Evolutionary conservation across 2,888 invertebrate species (phyloP).

Genomic region (Temnothorax unifasciatus): DNA sequence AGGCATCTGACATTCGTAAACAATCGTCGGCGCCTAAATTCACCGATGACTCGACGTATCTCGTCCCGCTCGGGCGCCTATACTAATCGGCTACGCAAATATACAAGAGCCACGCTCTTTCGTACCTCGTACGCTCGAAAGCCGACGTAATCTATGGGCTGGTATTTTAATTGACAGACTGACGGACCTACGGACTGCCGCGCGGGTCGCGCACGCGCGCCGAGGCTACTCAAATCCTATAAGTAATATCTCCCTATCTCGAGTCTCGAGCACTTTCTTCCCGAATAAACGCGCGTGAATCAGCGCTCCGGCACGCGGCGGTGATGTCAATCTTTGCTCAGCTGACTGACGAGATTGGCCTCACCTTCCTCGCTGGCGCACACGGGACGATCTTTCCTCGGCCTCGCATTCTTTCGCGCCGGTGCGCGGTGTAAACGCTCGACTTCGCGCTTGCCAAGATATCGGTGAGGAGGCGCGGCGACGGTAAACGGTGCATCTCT

Average conservation of each 20-base stretch:
- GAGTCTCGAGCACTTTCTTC: conserved; percentile 69
- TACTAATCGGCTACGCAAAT: conserved; percentile 49
- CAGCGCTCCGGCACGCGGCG: conserved; percentile 72
- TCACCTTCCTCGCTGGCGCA: conserved; percentile 63
- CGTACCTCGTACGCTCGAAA: not conserved
- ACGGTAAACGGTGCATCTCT: conserved; percentile 27
- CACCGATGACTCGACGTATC: conserved; percentile 41
- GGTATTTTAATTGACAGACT: conserved; percentile 61
- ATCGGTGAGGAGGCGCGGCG: conserved; percentile 18
- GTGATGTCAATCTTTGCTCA: conserved; percentile 79
- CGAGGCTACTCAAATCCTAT: conserved; percentile 49
- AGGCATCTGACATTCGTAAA: conserved; percentile 23
- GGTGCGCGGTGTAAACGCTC: conserved; percentile 32
- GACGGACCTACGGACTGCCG: not conserved
- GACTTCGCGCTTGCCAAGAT: conserved; percentile 34
- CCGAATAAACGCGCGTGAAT: conserved; percentile 64
- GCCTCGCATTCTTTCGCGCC: conserved; percentile 64
- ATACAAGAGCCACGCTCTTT: conserved; percentile 19
- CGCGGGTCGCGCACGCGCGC: not conserved
- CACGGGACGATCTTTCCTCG: conserved; percentile 41
- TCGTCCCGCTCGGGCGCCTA: not conserved
- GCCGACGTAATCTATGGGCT: conserved; percentile 36
- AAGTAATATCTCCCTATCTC: conserved; percentile 62
- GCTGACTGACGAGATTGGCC: conserved; percentile 63
- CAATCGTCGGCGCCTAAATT: conserved; percentile 52